Percentiles rank a stretch among this genome's conserved stretches.
These are phyloP conservation scores for Myxocyprinus asiaticus DNA, from an alignment of 2,113 vertebrate species.

Conservation along the genomic window DNA sequence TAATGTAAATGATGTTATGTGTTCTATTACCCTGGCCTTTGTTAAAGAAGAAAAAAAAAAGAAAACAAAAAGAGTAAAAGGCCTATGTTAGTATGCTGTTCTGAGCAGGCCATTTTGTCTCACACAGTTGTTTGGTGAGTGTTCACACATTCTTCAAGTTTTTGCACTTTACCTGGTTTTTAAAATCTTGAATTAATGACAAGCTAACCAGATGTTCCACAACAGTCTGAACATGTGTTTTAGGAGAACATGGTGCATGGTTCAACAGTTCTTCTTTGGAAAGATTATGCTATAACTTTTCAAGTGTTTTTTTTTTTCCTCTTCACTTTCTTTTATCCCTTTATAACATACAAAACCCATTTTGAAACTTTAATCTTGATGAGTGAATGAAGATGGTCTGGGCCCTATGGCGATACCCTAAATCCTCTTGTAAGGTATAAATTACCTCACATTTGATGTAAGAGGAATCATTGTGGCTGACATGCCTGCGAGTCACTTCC, in stretches of 20 bases:
- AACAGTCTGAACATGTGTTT: neutral
- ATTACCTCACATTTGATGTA: constrained; percentile 36
- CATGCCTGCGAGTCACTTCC: neutral
- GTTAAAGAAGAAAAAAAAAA: too few relatives aligned
- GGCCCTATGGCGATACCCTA: constrained; percentile 17
- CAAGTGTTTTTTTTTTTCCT: too few relatives aligned
- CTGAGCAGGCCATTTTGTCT: too few relatives aligned
- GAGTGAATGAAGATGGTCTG: neutral
- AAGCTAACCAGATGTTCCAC: constrained; percentile 19
- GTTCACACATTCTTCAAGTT: neutral
- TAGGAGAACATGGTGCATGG: neutral
- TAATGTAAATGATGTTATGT: too few relatives aligned
- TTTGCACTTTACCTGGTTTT: neutral
- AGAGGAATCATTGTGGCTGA: neutral
- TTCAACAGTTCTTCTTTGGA: neutral
- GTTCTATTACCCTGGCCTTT: too few relatives aligned
- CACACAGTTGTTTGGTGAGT: neutral
- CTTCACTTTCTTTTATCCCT: neutral
- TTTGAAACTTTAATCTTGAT: constrained; percentile 11
- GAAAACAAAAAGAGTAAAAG: too few relatives aligned
- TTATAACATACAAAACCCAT: neutral
- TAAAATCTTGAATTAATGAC: constrained; percentile 20
- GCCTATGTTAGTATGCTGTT: too few relatives aligned
- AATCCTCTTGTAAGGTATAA: constrained; percentile 36
- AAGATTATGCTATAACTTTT: neutral